Evolutionary conservation across 2,797 vertebrate genomes (phyloP).

Genomic region (Gymnocypris eckloni): DNA sequence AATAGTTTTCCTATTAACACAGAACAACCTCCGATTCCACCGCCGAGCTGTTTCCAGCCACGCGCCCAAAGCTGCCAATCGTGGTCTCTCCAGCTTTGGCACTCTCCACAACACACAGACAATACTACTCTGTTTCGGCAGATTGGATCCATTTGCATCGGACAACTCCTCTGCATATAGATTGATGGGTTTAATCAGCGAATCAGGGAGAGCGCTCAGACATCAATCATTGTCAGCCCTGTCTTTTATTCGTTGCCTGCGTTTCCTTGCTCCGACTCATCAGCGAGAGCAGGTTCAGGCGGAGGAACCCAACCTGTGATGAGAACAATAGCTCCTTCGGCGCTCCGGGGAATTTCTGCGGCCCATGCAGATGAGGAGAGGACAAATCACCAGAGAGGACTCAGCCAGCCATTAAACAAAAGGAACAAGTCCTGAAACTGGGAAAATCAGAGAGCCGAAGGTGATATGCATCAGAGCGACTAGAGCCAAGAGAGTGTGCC

Average conservation of each 20-base stretch:
- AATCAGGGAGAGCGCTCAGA: constrained; percentile 93
- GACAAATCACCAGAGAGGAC: constrained; percentile 65
- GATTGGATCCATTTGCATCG: constrained; percentile 94
- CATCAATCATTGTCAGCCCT: constrained; percentile 88
- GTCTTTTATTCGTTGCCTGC: constrained; percentile 74
- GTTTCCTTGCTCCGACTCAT: constrained; percentile 82
- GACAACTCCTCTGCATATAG: constrained; percentile 97
- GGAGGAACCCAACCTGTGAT: constrained; percentile 60
- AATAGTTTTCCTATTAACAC: constrained; percentile 59
- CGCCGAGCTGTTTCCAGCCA: constrained; percentile 56
- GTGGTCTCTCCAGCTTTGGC: constrained; percentile 77
- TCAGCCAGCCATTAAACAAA: constrained; percentile 49
- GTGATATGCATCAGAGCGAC: constrained; percentile 17
- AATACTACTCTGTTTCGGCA: constrained; percentile 83
- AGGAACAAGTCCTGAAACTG: constrained; percentile 40
- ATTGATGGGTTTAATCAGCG: constrained; percentile 99
- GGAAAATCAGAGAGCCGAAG: constrained; percentile 17
- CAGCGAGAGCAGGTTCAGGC: constrained; percentile 79
- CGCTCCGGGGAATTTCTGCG: constrained; percentile 57
- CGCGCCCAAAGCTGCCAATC: constrained; percentile 70
- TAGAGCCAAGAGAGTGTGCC: neutral
- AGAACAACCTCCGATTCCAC: constrained; percentile 53
- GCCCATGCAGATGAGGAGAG: constrained; percentile 64
- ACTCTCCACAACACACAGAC: constrained; percentile 78
- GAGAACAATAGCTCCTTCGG: constrained; percentile 52